These are phyloP conservation scores for Tonatia bakeri DNA, from an alignment of 2,113 vertebrate species.

Conservation along the genomic window DNA sequence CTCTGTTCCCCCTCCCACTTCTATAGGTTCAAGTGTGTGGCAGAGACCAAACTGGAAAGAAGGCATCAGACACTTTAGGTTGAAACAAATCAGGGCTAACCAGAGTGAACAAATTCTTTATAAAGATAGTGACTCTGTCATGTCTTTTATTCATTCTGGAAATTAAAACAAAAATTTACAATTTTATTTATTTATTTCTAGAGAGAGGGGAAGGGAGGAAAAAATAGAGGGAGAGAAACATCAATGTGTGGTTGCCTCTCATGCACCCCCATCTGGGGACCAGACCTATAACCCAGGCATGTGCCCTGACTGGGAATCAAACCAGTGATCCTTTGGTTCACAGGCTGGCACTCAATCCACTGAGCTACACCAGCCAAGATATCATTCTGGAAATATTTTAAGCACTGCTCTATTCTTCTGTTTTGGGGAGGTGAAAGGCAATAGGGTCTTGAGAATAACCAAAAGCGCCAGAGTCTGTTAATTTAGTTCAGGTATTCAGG, in stretches of 20 bases:
- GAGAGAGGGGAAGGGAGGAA: too few species aligned
- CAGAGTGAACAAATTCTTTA: background rate
- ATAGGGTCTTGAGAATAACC: background rate
- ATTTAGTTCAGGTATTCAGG: background rate
- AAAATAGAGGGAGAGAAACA: too few species aligned
- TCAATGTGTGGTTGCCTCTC: too few species aligned
- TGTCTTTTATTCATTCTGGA: background rate
- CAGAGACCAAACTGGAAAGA: conserved; percentile 10
- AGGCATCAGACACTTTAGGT: conserved; percentile 29
- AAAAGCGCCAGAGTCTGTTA: background rate
- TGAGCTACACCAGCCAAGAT: too few species aligned
- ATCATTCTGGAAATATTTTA: background rate
- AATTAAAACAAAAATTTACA: background rate
- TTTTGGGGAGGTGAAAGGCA: background rate
- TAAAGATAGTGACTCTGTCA: background rate
- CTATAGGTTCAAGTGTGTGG: conserved; percentile 58
- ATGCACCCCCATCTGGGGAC: too few species aligned
- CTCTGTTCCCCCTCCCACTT: background rate
- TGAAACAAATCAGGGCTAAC: conserved; percentile 20
- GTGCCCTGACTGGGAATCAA: too few species aligned
- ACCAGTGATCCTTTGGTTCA: too few species aligned
- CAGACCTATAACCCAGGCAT: too few species aligned
- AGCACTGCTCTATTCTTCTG: background rate
- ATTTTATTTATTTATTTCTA: too few species aligned
- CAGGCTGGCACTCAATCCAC: too few species aligned